A percentile compares a stretch with the other conserved stretches of the same genome.
phyloP scores from a whole-genome alignment of 2,888 invertebrate genomes.

The Alviniconcha strummeri region DNA sequence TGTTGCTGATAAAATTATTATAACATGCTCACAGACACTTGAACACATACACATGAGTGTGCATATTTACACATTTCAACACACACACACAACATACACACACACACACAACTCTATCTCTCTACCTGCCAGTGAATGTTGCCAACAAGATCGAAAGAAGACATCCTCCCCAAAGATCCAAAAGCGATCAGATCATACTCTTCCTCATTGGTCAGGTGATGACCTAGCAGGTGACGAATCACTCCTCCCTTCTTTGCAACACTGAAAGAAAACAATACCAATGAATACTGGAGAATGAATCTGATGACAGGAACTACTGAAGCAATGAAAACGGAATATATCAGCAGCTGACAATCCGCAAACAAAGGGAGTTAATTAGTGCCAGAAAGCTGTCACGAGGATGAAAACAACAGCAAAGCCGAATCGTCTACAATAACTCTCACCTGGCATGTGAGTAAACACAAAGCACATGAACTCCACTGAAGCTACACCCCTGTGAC shows the following conservation, averaged over 20 bases:
- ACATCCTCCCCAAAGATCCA: constrained; percentile 63
- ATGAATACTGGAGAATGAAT: not conserved
- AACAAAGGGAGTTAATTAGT: too few species aligned
- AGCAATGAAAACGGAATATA: not conserved
- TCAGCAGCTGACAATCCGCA: too few species aligned
- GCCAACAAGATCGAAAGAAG: constrained; percentile 65
- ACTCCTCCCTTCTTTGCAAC: constrained; percentile 63
- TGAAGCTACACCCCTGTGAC: too few species aligned
- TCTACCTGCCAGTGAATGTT: constrained; percentile 70
- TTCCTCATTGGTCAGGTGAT: constrained; percentile 58
- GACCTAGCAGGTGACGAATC: constrained; percentile 64
- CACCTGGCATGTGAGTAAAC: too few species aligned
- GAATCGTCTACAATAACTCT: too few species aligned
- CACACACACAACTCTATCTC: not conserved
- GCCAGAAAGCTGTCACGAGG: too few species aligned
- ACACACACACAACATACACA: not conserved
- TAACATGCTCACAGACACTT: not conserved
- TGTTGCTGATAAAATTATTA: too few species aligned
- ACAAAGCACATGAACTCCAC: too few species aligned
- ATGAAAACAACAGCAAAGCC: too few species aligned
- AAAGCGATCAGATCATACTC: constrained; percentile 64
- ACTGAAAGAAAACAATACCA: constrained; percentile 41
- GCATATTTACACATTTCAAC: not conserved
- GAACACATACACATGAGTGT: not conserved
- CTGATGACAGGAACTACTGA: not conserved